A percentile compares a stretch with the other conserved stretches of the same genome.
phyloP scores from a whole-genome alignment of 2,888 invertebrate species.

The Melieria crassipennis region DNA sequence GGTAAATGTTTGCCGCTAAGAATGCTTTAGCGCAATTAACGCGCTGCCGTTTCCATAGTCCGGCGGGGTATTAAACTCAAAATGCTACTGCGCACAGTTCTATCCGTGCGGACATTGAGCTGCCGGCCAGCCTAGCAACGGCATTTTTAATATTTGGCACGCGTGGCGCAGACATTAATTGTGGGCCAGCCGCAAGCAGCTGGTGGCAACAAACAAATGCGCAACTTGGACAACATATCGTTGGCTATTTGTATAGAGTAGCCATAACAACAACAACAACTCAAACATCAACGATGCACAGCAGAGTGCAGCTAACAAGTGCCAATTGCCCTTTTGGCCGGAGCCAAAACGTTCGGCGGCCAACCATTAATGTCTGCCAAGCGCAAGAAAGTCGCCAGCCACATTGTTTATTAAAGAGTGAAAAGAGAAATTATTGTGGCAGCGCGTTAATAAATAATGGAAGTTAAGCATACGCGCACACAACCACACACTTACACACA shows the following conservation, averaged over 20 bases:
- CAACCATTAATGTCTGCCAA: neutral
- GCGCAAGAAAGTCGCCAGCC: neutral
- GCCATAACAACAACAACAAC: neutral
- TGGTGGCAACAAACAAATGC: too few species aligned
- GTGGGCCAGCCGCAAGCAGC: too few species aligned
- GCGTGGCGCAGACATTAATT: neutral
- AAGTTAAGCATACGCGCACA: neutral
- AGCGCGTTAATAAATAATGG: neutral
- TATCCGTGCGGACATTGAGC: too few species aligned
- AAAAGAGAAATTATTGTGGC: conserved; percentile 24
- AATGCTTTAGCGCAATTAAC: neutral
- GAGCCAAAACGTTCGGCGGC: neutral
- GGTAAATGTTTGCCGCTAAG: conserved; percentile 4
- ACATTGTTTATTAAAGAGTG: conserved; percentile 18
- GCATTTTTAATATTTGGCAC: conserved; percentile 28
- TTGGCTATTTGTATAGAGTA: too few species aligned
- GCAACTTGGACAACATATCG: too few species aligned
- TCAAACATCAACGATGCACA: neutral
- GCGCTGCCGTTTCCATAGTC: neutral
- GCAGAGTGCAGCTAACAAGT: neutral
- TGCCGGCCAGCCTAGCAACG: too few species aligned
- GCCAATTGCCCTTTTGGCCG: conserved; percentile 26
- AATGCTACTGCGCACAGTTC: neutral
- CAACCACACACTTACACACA: neutral
- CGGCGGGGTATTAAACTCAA: conserved; percentile 5